Base-by-base conservation (phyloP, 2,797 vertebrate genomes). In the Acrossocheilus fasciatus region DNA sequence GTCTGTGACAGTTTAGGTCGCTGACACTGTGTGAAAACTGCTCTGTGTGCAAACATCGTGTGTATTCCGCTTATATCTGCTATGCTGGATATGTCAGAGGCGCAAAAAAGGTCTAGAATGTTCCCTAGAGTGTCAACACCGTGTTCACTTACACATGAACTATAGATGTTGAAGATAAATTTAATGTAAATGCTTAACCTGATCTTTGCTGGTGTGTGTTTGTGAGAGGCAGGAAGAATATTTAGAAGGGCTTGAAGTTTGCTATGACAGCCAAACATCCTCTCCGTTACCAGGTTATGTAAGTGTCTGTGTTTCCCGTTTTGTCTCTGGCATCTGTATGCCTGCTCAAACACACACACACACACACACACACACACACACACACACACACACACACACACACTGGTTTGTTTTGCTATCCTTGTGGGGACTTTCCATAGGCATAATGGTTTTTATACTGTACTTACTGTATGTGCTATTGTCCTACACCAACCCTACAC, bases 271-370 rank as follows among this genome's bases (percentile, higher is more conserved):
- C 91, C 92, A 89, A 91, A 79, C 43, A 89, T 90, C 88, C 85
- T 87, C 88, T 90, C 91, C 89, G 89, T 92, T 91, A 90, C 45
- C 17, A 80, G 89, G 91, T 94, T 95, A 93, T 91, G 91, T 91
- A 95, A 95, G 91, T 82, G 87, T 91, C 83, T 84, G 86, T 54
- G 89, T 93, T 94, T 95, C 93, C 93, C 91, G 89, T 92, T 85
- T 83, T 70, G 84, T 89, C 90, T 68, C 6, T 62, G 69, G 82
- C 88, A 43, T 68, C 77, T 89, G 34, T 76, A 85, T 83, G 86
- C 83, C 70, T 30, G 64, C 43, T 41, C 68, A 87, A 81, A 89
- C 50, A 59, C 62, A 69, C 30, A 79, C 82, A 89, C 34, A 57
- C 88, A 86, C 57, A 17, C 52, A 88, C 81, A 43, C 4, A 64